Evolutionary conservation across 2,888 invertebrate species (phyloP).

Genomic region (Drosophila birchii): DNA sequence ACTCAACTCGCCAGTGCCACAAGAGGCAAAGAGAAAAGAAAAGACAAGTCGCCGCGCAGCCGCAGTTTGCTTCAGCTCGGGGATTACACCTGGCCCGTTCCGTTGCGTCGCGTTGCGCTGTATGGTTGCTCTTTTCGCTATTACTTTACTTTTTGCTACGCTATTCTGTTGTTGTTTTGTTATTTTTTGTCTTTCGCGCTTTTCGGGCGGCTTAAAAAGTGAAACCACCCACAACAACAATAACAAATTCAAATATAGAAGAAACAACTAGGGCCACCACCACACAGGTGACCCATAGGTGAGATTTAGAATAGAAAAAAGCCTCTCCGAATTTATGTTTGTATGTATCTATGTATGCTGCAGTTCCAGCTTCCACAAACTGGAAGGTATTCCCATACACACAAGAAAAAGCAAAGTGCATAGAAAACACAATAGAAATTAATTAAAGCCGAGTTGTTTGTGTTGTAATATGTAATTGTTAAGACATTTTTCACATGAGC

Average conservation of each 20-base stretch:
- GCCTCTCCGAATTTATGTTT: not conserved
- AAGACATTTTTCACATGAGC: not conserved
- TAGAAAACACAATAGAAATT: not conserved
- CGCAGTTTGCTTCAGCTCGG: constrained; percentile 46
- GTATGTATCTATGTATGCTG: not conserved
- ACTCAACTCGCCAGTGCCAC: constrained; percentile 2
- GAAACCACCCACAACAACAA: constrained; percentile 26
- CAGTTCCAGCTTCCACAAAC: constrained; percentile 1
- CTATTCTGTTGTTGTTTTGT: not conserved
- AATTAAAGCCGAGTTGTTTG: not conserved
- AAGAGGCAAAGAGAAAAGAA: constrained; percentile 46
- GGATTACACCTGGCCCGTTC: constrained; percentile 33
- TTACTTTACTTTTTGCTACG: constrained; percentile 5
- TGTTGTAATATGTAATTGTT: not conserved
- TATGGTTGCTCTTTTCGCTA: constrained; percentile 2
- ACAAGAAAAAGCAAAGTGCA: not conserved
- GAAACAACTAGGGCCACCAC: not conserved
- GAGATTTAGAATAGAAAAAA: not conserved
- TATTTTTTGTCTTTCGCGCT: constrained; percentile 1
- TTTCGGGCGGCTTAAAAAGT: constrained; percentile 38
- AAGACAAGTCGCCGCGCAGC: constrained; percentile 59
- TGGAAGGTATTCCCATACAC: constrained; percentile 3
- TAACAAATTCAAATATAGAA: not conserved
- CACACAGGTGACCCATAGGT: constrained; percentile 13
- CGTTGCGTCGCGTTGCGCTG: constrained; percentile 3